Evolutionary conservation across 64 coral and sea anemone species (phyloP).

Genomic region (Actinia tenebrosa): DNA sequence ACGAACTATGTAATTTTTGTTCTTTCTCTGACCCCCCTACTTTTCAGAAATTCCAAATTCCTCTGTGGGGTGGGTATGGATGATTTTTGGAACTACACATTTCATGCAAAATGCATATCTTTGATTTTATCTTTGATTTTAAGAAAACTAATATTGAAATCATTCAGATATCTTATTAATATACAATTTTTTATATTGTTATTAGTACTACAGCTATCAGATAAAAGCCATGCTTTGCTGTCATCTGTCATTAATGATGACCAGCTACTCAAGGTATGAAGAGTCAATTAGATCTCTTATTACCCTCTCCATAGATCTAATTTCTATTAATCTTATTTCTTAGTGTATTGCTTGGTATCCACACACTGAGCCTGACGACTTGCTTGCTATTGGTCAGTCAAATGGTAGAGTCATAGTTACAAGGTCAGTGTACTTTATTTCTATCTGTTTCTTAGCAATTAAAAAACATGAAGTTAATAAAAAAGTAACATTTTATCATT

Average conservation of each 20-base stretch:
- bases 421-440: conserved; percentile 38
- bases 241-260: conserved; percentile 63
- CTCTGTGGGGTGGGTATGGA: too few species aligned
- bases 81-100: too few species aligned
- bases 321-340: not conserved
- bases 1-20: too few species aligned
- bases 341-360: conserved; percentile 95
- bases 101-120: not conserved
- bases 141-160: too few species aligned
- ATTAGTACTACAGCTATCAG: conserved; percentile 42
- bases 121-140: too few species aligned
- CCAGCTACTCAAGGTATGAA: conserved; percentile 67
- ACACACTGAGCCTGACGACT: conserved; percentile 64
- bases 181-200: not conserved
- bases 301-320: not conserved
- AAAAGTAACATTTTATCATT: too few species aligned
- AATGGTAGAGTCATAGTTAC: conserved; percentile 91
- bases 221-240: conserved; percentile 63
- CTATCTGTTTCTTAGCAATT: not conserved
- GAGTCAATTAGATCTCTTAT: not conserved
- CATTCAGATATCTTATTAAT: too few species aligned
- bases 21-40: too few species aligned
- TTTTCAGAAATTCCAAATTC: too few species aligned
- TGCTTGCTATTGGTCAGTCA: conserved; percentile 85
- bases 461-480: too few species aligned